Base-by-base conservation (phyloP, 1,140 invertebrate species). In the Penaeus vannamei region DNA sequence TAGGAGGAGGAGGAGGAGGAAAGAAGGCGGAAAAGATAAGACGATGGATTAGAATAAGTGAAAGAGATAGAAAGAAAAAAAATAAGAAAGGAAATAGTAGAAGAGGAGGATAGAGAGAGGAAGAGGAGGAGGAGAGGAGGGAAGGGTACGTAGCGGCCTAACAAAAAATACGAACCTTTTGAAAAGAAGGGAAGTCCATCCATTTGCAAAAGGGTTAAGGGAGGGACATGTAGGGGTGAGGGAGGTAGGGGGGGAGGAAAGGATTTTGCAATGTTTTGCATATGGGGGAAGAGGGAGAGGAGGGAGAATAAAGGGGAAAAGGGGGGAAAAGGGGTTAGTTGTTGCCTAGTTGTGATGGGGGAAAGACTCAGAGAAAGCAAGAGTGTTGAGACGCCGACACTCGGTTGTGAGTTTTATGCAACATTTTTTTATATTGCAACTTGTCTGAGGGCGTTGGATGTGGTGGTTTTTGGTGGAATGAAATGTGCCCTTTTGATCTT, bases 91-190 rank as follows among this genome's bases (percentile, higher is more conserved):
- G 36, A 7, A 42, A 7, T 4, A 42, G 36, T 4, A 42, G 36
- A 7, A 42, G 8, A 42, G 36, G 36, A 2, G 8, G 1, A 42
- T 7, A 42, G 36, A 42, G 8, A 36, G 5, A 5, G 5, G 5
- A 42, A 42, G 36, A 42, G 36, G 8, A 42, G 36, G 23, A 72
- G 77, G 72, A 62, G 83, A 62, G 86, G 86, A 62, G 36, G 17
- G 22, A 29, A 62, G 82, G 85, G 85, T 81, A 46, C 61, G 77
- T 42, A 69, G 46, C 85, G 29, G 85, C 86, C 86, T 87, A 42
- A 87, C 86, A 87, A 87, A 87, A 87, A 87, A 87, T 87, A 83
- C 83, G 86, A 87, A 87, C 86, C 61, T 69, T 77, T 87, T 87
- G 86, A 87, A 87, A 87, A 82, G 80, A 87, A 81, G 80, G 53